Evolutionary conservation across 2,888 invertebrate genomes (phyloP).

Genomic region (Polylopha cassiicola): DNA sequence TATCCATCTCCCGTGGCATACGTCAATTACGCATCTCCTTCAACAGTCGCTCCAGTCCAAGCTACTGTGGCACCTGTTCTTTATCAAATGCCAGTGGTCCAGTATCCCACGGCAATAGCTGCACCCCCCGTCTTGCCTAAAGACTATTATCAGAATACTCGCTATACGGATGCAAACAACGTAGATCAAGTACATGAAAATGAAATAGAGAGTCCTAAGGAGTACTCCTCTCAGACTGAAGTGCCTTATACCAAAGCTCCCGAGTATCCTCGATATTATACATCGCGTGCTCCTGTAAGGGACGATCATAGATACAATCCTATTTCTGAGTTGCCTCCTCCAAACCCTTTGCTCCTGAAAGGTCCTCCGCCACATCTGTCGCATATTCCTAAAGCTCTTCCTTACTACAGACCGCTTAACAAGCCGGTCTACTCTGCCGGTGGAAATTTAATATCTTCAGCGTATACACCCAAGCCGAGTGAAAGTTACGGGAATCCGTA

Average conservation of each 20-base stretch:
- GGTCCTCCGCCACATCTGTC: conserved; percentile 51
- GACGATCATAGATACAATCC: conserved; percentile 46
- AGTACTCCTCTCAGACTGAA: conserved; percentile 47
- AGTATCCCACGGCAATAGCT: conserved; percentile 45
- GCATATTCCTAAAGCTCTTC: conserved; percentile 62
- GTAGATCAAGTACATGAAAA: conserved; percentile 47
- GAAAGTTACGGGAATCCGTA: conserved; percentile 42
- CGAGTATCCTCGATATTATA: conserved; percentile 55
- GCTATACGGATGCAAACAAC: conserved; percentile 47
- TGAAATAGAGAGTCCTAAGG: conserved; percentile 43
- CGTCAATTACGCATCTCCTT: conserved; percentile 48
- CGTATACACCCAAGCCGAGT: conserved; percentile 43
- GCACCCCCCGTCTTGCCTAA: conserved; percentile 45
- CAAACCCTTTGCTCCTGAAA: conserved; percentile 54
- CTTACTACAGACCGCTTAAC: conserved; percentile 52
- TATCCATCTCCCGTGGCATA: conserved; percentile 46
- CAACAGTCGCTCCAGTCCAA: conserved; percentile 47
- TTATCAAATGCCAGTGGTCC: conserved; percentile 54
- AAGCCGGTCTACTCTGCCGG: conserved; percentile 55
- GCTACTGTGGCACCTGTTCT: conserved; percentile 24
- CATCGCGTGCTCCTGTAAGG: conserved; percentile 47
- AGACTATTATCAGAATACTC: conserved; percentile 44
- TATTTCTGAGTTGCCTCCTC: conserved; percentile 53
- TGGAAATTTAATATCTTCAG: conserved; percentile 34
- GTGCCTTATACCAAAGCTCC: conserved; percentile 38